A percentile compares a stretch with the other conserved stretches of the same genome.
Evolutionary conservation across 2,888 invertebrate species (phyloP).

Genomic region (Eupeodes latifasciatus): DNA sequence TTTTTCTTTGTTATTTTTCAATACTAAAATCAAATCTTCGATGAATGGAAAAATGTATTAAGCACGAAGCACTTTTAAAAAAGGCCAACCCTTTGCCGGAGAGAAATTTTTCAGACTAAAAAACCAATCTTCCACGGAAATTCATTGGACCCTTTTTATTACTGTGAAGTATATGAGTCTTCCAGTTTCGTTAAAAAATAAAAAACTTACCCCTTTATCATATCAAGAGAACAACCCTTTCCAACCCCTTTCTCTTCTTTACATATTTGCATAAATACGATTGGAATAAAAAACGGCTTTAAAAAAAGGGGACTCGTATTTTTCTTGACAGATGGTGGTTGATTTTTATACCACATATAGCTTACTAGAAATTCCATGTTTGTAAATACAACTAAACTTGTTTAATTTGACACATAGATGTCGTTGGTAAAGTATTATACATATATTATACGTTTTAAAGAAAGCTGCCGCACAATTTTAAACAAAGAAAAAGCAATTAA

Average conservation of each 20-base stretch:
- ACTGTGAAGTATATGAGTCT: background rate
- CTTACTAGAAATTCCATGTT: background rate
- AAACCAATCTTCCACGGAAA: background rate
- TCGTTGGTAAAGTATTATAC: background rate
- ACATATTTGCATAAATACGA: slow-evolving; percentile 59
- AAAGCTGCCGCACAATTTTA: too few relatives aligned
- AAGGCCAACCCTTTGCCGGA: background rate
- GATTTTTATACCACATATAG: background rate
- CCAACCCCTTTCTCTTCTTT: slow-evolving; percentile 46
- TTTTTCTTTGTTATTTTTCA: too few relatives aligned
- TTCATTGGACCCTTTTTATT: slow-evolving; percentile 21
- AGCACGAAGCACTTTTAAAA: background rate
- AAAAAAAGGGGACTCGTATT: background rate
- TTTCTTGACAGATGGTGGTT: background rate
- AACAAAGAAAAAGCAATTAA: too few relatives aligned
- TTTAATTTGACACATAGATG: slow-evolving; percentile 15
- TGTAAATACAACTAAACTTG: background rate
- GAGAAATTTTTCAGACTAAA: slow-evolving; percentile 4
- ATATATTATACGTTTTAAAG: background rate
- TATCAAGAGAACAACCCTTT: slow-evolving; percentile 61
- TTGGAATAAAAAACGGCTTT: slow-evolving; percentile 3
- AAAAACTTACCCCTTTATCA: slow-evolving; percentile 43
- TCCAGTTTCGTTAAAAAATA: slow-evolving; percentile 73
- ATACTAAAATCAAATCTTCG: too few relatives aligned
- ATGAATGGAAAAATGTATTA: too few relatives aligned